Percentiles rank a stretch among this genome's conserved stretches.
Evolutionary conservation across 2,888 invertebrate species (phyloP).

Genomic region (Lapara coniferarum): DNA sequence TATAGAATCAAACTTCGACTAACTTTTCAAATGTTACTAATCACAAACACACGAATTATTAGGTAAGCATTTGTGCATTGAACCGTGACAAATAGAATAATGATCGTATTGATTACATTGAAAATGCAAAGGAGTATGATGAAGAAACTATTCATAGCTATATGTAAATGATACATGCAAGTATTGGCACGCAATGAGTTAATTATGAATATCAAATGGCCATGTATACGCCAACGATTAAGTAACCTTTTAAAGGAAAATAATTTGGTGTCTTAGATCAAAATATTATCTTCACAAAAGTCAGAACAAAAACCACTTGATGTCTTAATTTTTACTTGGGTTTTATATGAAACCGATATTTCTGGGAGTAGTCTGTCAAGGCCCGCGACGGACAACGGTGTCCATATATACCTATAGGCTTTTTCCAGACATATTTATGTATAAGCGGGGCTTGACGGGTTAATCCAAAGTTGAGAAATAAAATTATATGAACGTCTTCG

Average conservation of each 20-base stretch:
- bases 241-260: background rate
- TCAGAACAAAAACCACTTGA: too few relatives aligned
- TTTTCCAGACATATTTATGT: too few relatives aligned
- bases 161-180: constrained; percentile 3
- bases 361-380: too few relatives aligned
- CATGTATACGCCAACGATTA: background rate
- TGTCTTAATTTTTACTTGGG: too few relatives aligned
- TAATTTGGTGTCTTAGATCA: too few relatives aligned
- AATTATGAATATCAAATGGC: constrained; percentile 2
- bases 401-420: too few relatives aligned
- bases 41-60: background rate
- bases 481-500: too few relatives aligned
- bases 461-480: too few relatives aligned
- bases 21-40: background rate
- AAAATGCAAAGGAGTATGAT: constrained; percentile 26
- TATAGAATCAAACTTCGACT: background rate
- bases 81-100: constrained; percentile 15
- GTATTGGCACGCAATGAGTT: background rate
- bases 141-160: background rate
- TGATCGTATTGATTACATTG: constrained; percentile 35
- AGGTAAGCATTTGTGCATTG: constrained; percentile 7
- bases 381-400: too few relatives aligned
- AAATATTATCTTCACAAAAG: too few relatives aligned
- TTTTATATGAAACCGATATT: too few relatives aligned
- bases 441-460: too few relatives aligned